Conservation (phyloP, 2,888 invertebrate genomes). For the Platycheirus albimanus region DNA sequence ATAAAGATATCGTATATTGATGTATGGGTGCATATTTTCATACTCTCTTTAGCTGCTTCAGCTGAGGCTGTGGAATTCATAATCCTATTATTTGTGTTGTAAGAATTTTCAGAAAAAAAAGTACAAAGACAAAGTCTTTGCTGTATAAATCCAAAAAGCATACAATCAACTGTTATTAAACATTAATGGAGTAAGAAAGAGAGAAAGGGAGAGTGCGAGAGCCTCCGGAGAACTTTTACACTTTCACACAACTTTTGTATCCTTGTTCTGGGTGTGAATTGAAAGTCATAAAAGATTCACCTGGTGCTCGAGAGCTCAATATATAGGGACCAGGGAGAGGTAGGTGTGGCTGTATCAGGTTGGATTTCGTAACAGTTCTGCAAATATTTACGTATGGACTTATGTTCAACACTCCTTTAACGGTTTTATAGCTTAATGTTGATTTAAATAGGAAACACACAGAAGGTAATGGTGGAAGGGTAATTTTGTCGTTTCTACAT, state of each 20-base stretch:
- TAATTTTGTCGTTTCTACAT: slow-evolving; percentile 40
- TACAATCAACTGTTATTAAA: slow-evolving; percentile 63
- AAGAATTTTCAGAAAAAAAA: no score
- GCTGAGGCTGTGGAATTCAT: not conserved
- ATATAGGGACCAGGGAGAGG: not conserved
- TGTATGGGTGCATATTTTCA: not conserved
- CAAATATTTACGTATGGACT: slow-evolving; percentile 69
- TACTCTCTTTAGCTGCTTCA: not conserved
- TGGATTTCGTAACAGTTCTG: slow-evolving; percentile 48
- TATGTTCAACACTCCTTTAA: slow-evolving; percentile 61
- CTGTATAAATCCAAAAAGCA: slow-evolving; percentile 57
- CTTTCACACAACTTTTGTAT: slow-evolving; percentile 7
- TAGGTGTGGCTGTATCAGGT: slow-evolving; percentile 14
- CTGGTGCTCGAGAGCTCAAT: slow-evolving; percentile 22
- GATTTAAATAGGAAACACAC: slow-evolving; percentile 58
- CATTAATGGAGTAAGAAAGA: slow-evolving; percentile 58
- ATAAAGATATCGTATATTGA: not conserved
- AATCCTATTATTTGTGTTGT: not conserved
- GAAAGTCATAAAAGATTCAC: slow-evolving; percentile 58
- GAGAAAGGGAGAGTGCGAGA: no score
- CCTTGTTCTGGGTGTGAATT: slow-evolving; percentile 48
- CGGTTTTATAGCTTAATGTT: slow-evolving; percentile 60
- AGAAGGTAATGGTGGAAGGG: slow-evolving; percentile 16
- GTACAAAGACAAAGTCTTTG: not conserved
- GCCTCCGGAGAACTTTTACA: slow-evolving; percentile 52